Percentiles rank a stretch among this genome's conserved stretches.
Conservation (phyloP, 2,113 vertebrate species). For the Cygnus atratus region DNA sequence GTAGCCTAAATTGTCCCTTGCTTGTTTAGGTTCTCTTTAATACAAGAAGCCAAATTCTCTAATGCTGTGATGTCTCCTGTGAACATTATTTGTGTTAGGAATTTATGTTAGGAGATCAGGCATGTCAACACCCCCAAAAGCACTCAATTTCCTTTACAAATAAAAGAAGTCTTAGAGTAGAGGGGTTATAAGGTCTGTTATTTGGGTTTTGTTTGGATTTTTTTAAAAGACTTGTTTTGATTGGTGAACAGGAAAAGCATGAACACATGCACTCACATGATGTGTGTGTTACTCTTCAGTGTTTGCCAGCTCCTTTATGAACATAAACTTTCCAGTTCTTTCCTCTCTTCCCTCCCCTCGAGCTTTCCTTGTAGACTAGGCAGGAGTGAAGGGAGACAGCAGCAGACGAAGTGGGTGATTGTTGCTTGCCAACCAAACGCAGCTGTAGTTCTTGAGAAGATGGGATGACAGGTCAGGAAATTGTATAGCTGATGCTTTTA, state of each 20-base stretch:
- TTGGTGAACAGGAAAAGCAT: not conserved
- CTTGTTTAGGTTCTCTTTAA: not conserved
- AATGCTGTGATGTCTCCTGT: not conserved
- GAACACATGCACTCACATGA: rapidly evolving
- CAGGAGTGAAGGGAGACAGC: not conserved
- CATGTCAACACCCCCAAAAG: not conserved
- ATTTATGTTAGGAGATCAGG: not conserved
- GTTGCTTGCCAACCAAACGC: not conserved
- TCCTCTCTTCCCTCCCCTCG: not conserved
- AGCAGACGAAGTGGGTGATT: not conserved
- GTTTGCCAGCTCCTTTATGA: not conserved
- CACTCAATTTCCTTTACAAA: not conserved
- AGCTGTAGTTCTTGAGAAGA: not conserved
- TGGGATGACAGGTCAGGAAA: not conserved
- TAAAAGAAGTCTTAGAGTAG: not conserved
- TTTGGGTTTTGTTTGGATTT: not conserved
- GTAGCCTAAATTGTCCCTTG: not conserved
- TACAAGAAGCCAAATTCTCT: not conserved
- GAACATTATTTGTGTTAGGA: not conserved
- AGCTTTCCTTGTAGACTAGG: not conserved
- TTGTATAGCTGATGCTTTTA: not conserved
- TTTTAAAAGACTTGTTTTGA: not conserved
- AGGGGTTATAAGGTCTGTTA: not conserved
- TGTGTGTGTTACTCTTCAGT: not conserved
- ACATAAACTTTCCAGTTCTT: not conserved